These are phyloP conservation scores for Dione juno DNA, from an alignment of 2,888 invertebrate species.

Conservation along the genomic window DNA sequence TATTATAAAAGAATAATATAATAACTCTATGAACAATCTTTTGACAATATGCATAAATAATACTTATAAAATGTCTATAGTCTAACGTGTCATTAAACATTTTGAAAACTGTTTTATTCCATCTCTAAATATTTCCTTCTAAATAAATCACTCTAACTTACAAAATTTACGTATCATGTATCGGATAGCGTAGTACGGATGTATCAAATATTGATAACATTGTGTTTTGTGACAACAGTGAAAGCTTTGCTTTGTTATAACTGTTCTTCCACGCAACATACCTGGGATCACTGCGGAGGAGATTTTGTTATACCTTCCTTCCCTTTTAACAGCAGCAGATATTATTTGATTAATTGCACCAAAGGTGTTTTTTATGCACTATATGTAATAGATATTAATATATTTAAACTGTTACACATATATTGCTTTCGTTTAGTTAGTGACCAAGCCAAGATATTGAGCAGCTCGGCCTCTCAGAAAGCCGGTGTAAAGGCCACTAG, in stretches of 20 bases:
- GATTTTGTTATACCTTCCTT: constrained; percentile 55
- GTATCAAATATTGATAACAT: constrained; percentile 25
- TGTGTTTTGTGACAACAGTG: constrained; percentile 33
- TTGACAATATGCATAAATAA: neutral
- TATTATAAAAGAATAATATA: neutral
- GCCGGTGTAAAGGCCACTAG: too few relatives aligned
- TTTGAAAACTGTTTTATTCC: neutral
- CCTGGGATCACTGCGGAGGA: constrained; percentile 62
- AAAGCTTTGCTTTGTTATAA: constrained; percentile 63
- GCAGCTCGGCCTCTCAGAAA: too few relatives aligned
- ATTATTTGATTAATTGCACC: constrained; percentile 65
- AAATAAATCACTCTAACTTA: neutral
- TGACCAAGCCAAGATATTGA: too few relatives aligned
- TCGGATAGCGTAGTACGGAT: too few relatives aligned
- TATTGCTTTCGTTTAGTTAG: neutral
- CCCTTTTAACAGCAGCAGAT: constrained; percentile 58
- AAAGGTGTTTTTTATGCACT: constrained; percentile 57
- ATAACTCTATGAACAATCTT: neutral
- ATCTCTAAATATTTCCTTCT: neutral
- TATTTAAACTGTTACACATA: neutral
- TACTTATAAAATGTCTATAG: neutral
- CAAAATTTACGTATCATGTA: neutral
- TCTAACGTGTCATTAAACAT: neutral
- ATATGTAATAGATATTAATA: neutral
- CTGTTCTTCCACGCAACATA: constrained; percentile 64